Conservation (phyloP, 64 coral and sea anemone genomes). For the Dendronephthya gigantea region DNA sequence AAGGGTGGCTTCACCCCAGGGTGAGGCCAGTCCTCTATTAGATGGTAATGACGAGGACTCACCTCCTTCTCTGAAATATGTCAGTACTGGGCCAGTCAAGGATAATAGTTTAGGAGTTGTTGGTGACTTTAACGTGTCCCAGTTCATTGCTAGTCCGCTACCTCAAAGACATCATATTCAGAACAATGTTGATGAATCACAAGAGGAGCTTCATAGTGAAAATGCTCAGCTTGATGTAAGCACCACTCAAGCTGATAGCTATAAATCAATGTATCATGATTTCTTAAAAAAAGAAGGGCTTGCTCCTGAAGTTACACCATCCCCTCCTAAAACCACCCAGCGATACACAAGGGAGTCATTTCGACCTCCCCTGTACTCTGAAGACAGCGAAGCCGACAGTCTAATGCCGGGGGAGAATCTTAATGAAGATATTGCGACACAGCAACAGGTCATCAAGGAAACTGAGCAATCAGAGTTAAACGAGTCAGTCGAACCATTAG, state of each 20-base stretch:
- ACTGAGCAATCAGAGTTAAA: background rate
- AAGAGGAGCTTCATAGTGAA: background rate
- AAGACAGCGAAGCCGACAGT: conserved; percentile 1
- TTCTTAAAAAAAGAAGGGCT: background rate
- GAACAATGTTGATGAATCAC: background rate
- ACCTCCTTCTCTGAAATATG: background rate
- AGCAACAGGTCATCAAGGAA: background rate
- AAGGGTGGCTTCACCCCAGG: background rate
- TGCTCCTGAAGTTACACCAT: background rate
- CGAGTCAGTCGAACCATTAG: background rate
- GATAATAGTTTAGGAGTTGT: background rate
- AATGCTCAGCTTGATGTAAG: background rate
- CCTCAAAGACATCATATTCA: background rate
- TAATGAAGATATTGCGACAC: background rate
- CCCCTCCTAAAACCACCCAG: background rate
- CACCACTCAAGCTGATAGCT: background rate
- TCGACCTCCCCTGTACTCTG: background rate
- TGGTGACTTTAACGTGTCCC: background rate
- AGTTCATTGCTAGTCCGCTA: background rate
- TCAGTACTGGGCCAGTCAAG: background rate
- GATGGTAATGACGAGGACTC: background rate
- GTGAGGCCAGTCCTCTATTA: background rate
- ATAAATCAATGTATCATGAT: background rate
- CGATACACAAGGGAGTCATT: background rate
- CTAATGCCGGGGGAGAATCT: background rate